phyloP scores from a whole-genome alignment of 2,888 invertebrate genomes.

The Cheilosia impressa region DNA sequence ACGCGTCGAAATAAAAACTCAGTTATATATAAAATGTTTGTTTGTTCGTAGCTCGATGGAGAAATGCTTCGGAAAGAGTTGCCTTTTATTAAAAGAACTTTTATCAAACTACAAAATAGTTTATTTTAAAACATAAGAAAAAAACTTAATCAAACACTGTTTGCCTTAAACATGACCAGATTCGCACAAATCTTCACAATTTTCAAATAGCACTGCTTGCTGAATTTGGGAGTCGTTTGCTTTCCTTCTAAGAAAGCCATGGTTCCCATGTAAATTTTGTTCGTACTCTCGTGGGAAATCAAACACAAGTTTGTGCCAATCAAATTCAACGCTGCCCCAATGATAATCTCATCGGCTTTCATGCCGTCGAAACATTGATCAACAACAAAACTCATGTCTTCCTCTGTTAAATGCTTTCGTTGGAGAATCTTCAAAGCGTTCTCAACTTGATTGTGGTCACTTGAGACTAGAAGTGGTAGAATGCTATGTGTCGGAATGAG shows the following conservation, averaged over 20 bases:
- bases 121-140: neutral
- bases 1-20: slow-evolving; percentile 65
- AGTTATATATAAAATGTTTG: slow-evolving; percentile 29
- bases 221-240: neutral
- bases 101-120: neutral
- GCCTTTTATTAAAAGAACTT: too few species aligned
- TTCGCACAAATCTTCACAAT: slow-evolving; percentile 39
- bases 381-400: slow-evolving; percentile 51
- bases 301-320: slow-evolving; percentile 27
- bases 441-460: slow-evolving; percentile 53
- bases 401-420: slow-evolving; percentile 33
- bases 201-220: slow-evolving; percentile 30
- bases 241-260: slow-evolving; percentile 29
- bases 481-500: slow-evolving; percentile 25
- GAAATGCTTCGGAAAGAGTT: too few species aligned
- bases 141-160: neutral
- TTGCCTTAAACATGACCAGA: neutral
- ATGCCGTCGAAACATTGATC: slow-evolving; percentile 30
- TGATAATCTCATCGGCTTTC: slow-evolving; percentile 30
- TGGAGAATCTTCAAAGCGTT: slow-evolving; percentile 48
- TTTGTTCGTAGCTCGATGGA: neutral
- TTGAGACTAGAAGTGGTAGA: slow-evolving; percentile 51
- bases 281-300: slow-evolving; percentile 18
- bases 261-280: slow-evolving; percentile 15
- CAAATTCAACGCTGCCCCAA: slow-evolving; percentile 48